phyloP scores from a whole-genome alignment of 2,888 invertebrate genomes.

The Pachydiplax longipennis region DNA sequence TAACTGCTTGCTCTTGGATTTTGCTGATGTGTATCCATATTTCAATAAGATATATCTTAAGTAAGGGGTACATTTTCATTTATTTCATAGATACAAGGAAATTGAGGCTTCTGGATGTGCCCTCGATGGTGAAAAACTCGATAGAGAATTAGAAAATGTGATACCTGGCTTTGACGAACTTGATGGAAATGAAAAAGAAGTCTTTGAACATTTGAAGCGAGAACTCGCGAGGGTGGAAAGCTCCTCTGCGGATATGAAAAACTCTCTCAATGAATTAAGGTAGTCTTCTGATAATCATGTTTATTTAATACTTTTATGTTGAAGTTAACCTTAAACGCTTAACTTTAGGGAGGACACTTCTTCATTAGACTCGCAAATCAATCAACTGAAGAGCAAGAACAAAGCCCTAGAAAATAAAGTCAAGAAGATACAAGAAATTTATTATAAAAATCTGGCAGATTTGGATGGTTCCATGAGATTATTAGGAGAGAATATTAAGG shows the following conservation, averaged over 20 bases:
- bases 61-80: neutral
- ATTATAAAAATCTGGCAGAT: neutral
- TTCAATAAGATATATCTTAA: too few relatives aligned
- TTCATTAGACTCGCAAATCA: neutral
- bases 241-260: neutral
- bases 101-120: neutral
- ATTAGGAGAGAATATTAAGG: neutral
- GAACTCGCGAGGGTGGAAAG: neutral
- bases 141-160: neutral
- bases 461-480: neutral
- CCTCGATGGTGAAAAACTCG: neutral
- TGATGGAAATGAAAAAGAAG: neutral
- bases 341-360: neutral
- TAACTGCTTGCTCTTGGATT: too few relatives aligned
- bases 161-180: neutral
- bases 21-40: too few relatives aligned
- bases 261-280: neutral
- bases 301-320: neutral
- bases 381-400: neutral
- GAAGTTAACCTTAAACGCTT: too few relatives aligned
- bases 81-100: neutral
- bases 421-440: neutral
- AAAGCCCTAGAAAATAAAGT: neutral
- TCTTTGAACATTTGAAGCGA: neutral
- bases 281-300: neutral